Base-by-base conservation (phyloP, 2,888 invertebrate species). In the Lasioglossum leucozonium region DNA sequence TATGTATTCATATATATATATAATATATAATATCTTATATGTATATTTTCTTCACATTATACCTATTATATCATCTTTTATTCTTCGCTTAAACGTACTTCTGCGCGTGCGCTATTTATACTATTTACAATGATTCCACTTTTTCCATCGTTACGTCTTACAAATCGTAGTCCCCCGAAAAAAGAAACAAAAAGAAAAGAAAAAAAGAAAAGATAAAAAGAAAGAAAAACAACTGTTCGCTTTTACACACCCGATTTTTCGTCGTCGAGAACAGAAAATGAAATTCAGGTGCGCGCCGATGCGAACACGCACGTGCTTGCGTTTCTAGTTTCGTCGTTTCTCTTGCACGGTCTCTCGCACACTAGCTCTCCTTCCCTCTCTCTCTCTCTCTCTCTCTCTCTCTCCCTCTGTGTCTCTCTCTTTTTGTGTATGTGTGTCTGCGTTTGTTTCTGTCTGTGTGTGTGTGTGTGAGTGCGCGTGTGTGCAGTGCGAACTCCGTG, bases 41-140 rank as follows among this genome's bases (percentile, higher is more conserved):
- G 93, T 92, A 94, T 94, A 93, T 93, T 94, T 84, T 94, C 92
- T 93, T 92, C 94, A 90, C 90, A 91, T 94, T 95, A 94, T 94
- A 93, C 92, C 93, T 94, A 94, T 94, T 92, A 91, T 92, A 93
- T 93, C 91, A 92, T 91, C 91, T 89, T 93, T 89, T 79, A 83
- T 87, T 88, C 47, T 87, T 82, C 89, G 87, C 91, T 92, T 92
- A 92, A 92, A 93, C 91, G 81, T 93, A 93, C 88, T 81, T 82
- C 85, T 85, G 84, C 89, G 84, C 88, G 79, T 81, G 85, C 91
- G 88, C 92, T 94, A 94, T 94, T 93, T 94, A 94, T 94, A 94
- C 84, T 94, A 94, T 94, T 90, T 94, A 94, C 94, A 94, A 93
- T 86, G 88, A 82, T 81, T 82, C 73, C 69, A 13, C 44, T 62